These are phyloP conservation scores for Hemichromis elongatus DNA, from an alignment of 2,113 vertebrate species.

Conservation along the genomic window DNA sequence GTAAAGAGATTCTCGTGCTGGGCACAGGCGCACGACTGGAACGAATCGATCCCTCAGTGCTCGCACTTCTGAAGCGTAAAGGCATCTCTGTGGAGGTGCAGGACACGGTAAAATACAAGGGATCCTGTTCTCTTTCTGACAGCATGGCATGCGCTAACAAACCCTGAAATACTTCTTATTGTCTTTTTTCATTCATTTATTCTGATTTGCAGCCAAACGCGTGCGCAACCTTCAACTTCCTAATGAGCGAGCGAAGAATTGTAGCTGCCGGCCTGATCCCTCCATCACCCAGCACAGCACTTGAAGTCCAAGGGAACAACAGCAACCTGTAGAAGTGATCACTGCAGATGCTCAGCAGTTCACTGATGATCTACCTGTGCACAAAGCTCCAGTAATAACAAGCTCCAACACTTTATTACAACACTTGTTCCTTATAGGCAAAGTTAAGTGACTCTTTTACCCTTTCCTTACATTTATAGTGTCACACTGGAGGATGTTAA, in stretches of 20 bases:
- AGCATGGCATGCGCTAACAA: background rate
- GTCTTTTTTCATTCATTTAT: background rate
- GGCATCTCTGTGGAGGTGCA: constrained; percentile 91
- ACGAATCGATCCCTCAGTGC: constrained; percentile 69
- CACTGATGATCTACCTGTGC: background rate
- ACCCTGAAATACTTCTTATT: background rate
- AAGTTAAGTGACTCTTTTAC: background rate
- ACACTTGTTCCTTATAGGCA: background rate
- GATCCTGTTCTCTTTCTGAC: background rate
- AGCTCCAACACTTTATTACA: background rate
- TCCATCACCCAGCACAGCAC: constrained; percentile 47
- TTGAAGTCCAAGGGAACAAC: constrained; percentile 29
- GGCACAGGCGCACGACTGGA: constrained; percentile 85
- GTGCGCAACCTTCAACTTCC: constrained; percentile 95
- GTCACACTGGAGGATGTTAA: background rate
- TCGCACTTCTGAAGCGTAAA: constrained; percentile 76
- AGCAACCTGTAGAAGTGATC: background rate
- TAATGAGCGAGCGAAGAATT: constrained; percentile 78
- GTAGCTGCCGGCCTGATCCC: constrained; percentile 89
- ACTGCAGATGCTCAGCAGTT: background rate
- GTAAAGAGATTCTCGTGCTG: constrained; percentile 88
- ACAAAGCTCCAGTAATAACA: background rate
- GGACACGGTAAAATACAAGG: constrained; percentile 82
- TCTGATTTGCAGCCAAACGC: constrained; percentile 81
- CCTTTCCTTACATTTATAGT: background rate